phyloP scores from a whole-genome alignment of 2,797 vertebrate species.

The Poecilia velifera region DNA sequence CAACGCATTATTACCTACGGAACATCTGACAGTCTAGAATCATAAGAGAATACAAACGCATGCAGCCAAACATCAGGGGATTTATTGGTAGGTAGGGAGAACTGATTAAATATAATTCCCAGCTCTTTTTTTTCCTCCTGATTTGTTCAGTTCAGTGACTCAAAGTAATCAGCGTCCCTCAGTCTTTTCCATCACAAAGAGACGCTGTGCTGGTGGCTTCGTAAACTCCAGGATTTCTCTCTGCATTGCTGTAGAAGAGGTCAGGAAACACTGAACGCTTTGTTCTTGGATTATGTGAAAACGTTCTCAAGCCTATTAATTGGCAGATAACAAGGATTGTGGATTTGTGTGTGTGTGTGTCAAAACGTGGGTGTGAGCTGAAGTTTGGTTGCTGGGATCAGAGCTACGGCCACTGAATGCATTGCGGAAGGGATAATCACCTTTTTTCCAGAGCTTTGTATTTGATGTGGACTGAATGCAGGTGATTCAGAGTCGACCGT shows the following conservation, averaged over 20 bases:
- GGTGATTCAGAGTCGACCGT: conserved; percentile 28
- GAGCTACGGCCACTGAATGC: neutral
- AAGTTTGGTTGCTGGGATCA: conserved; percentile 17
- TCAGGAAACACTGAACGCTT: conserved; percentile 4
- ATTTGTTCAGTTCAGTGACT: neutral
- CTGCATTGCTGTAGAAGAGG: neutral
- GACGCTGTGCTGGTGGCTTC: neutral
- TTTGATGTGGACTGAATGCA: conserved; percentile 22
- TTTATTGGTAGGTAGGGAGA: neutral
- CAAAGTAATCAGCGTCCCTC: neutral
- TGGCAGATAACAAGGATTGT: conserved; percentile 32
- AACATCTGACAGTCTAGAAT: neutral
- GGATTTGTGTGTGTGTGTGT: neutral
- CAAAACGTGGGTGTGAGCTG: neutral
- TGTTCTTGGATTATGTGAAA: conserved; percentile 13
- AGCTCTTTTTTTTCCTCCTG: neutral
- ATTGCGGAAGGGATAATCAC: conserved; percentile 25
- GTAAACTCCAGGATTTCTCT: neutral
- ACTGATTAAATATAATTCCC: conserved; percentile 1
- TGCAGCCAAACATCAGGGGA: neutral
- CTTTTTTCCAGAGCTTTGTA: conserved; percentile 23
- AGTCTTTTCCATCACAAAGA: neutral
- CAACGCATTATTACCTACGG: neutral
- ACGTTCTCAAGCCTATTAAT: conserved; percentile 30
- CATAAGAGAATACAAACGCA: neutral